Conservation (phyloP, 2,113 vertebrate genomes). For the Paradisaea rubra region DNA sequence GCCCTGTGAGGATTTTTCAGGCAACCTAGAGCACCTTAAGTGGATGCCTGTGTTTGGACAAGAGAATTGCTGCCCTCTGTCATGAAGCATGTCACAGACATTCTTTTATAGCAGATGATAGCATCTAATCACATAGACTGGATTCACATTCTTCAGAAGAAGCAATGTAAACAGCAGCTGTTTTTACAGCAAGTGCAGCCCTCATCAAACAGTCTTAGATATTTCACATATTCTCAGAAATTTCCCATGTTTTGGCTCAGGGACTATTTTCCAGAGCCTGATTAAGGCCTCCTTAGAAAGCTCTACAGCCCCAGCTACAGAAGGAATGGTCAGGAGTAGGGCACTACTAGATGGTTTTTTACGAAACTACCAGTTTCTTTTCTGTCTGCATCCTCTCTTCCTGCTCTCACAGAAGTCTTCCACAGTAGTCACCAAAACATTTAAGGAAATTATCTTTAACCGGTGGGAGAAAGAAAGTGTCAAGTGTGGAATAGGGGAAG, state of each 20-base stretch:
- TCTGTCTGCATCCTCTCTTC: background rate
- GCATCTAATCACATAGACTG: background rate
- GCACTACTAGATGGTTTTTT: background rate
- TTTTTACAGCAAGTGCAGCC: background rate
- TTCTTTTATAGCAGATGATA: background rate
- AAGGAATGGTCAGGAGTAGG: background rate
- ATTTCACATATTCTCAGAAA: background rate
- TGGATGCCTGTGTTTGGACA: background rate
- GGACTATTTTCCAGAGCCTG: background rate
- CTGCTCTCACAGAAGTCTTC: background rate
- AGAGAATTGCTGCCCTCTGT: background rate
- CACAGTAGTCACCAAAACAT: background rate
- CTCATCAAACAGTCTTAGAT: background rate
- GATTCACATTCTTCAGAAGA: background rate
- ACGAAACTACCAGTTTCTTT: background rate
- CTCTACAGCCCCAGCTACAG: background rate
- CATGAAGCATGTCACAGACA: background rate
- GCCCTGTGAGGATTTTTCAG: background rate
- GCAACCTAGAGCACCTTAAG: background rate
- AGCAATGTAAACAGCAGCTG: background rate
- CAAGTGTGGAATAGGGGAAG: background rate
- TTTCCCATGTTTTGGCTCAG: background rate
- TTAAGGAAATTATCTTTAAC: background rate
- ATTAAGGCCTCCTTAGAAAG: background rate
- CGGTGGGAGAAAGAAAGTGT: background rate